Base-by-base conservation (phyloP, 2,113 vertebrate species). In the Spea multiplicata region DNA sequence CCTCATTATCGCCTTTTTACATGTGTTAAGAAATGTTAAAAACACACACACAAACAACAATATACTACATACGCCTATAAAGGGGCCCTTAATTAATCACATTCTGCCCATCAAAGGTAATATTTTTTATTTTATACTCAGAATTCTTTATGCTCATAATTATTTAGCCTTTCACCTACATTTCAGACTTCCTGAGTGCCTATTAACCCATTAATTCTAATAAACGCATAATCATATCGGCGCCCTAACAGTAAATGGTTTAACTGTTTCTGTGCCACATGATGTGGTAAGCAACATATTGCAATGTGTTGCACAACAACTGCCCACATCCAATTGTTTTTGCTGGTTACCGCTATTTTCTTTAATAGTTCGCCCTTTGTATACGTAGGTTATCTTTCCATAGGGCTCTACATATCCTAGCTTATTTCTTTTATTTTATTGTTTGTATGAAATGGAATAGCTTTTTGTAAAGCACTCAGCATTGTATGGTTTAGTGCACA, bases 401-500 rank as follows among this genome's bases (percentile, higher is more conserved):
- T 14, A 13, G n/a, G 73, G 16, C 61, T 66, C 73, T 66, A 30
- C 6, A 3, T n/a, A 66, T 17, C 5, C 5, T 47, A 45, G 8
- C 71, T 61, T 46, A 12, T 44, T 75, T 10, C 9, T 10, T n/a
- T 76, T 17, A 17, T 12, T 68, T 66, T 52, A 0, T 70, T 14
- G n/a, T 70, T 70, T 59, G 14, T 8, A 7, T 57, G 30, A 48
- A 73, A 67, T 66, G 50, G 7, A 66, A 72, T 49, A 73, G 14
- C 66, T 48, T 73, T 66, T 65, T 53, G 4, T 65, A 79, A 73
- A 67, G 44, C 78, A 74, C 46, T 68, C 73, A 16, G 71, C 71
- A n/a, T 17, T 52, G 59, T 53, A 74, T 68, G 78, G 71, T 5
- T 80, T 65, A 74, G 7, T 74, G 78, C 78, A 80, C 78, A 74